Conservation (phyloP, 1,140 invertebrate species). For the Euborellia annulipes region DNA sequence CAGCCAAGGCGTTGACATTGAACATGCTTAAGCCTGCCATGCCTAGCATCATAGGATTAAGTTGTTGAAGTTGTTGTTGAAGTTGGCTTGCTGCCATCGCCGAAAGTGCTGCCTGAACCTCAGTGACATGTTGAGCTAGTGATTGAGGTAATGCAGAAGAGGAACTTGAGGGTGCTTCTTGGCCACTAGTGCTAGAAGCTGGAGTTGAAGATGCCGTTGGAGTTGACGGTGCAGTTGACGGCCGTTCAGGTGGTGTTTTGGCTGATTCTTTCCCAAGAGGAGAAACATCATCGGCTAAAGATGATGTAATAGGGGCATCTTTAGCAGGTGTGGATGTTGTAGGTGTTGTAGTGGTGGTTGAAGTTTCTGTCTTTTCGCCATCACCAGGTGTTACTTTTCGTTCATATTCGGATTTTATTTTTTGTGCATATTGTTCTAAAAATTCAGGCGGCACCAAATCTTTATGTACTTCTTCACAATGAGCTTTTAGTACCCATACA, state of each 20-base stretch:
- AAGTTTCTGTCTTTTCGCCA: conserved; percentile 44
- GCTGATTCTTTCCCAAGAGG: background rate
- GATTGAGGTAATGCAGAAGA: conserved; percentile 31
- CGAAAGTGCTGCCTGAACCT: conserved; percentile 73
- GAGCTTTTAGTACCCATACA: conserved; percentile 88
- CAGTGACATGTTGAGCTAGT: conserved; percentile 55
- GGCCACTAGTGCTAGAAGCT: conserved; percentile 31
- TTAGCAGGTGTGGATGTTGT: conserved; percentile 22
- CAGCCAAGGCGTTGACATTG: conserved; percentile 64
- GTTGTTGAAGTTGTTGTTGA: conserved; percentile 61
- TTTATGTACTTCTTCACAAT: conserved; percentile 89
- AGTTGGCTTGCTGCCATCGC: conserved; percentile 65
- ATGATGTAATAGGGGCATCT: conserved; percentile 16
- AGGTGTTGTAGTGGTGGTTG: conserved; percentile 33
- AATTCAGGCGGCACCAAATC: conserved; percentile 77
- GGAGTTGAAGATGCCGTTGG: conserved; percentile 40
- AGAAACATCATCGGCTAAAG: background rate
- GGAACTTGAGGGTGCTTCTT: background rate
- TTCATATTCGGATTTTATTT: conserved; percentile 73
- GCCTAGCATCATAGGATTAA: conserved; percentile 65
- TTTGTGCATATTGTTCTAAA: conserved; percentile 80
- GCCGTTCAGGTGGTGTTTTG: conserved; percentile 30
- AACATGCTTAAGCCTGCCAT: conserved; percentile 48
- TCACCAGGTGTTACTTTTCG: conserved; percentile 60
- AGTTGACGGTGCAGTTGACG: conserved; percentile 42